These are phyloP conservation scores for Tanytarsus gracilentus DNA, from an alignment of 2,888 invertebrate genomes.

Conservation along the genomic window DNA sequence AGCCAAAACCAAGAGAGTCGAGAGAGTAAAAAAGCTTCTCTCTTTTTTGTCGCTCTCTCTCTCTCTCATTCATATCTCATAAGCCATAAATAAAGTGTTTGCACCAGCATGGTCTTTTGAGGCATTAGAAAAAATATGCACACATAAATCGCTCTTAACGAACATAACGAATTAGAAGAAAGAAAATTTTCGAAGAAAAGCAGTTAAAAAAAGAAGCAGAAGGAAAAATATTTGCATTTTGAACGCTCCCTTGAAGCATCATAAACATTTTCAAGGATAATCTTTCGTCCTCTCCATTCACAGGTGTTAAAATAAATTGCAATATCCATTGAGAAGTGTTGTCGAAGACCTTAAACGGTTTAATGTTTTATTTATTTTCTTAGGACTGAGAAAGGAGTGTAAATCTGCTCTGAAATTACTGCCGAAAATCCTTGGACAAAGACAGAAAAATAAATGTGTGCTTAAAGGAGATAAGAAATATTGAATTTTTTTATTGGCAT, in stretches of 20 bases:
- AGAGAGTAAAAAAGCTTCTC: too few relatives aligned
- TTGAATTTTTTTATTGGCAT: conserved; percentile 11
- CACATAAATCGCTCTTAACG: too few relatives aligned
- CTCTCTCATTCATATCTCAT: too few relatives aligned
- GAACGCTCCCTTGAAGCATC: neutral
- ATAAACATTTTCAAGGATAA: neutral
- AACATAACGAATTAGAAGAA: too few relatives aligned
- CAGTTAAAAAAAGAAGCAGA: too few relatives aligned
- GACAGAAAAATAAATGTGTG: neutral
- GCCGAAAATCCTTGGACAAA: conserved; percentile 3
- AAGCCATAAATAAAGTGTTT: too few relatives aligned
- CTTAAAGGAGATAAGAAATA: conserved; percentile 6
- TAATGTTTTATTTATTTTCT: conserved; percentile 16
- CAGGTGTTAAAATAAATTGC: conserved; percentile 20
- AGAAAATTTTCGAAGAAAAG: too few relatives aligned
- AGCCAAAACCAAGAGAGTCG: too few relatives aligned
- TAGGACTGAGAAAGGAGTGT: neutral
- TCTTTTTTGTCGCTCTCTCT: too few relatives aligned
- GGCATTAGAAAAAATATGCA: too few relatives aligned
- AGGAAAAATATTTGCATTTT: neutral
- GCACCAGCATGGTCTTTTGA: too few relatives aligned
- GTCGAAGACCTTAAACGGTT: conserved; percentile 15
- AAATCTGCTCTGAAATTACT: neutral
- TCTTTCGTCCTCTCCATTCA: neutral
- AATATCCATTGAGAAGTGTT: neutral